Base-by-base conservation (phyloP, 2,797 vertebrate species). In the Notoglanidium macrostoma region DNA sequence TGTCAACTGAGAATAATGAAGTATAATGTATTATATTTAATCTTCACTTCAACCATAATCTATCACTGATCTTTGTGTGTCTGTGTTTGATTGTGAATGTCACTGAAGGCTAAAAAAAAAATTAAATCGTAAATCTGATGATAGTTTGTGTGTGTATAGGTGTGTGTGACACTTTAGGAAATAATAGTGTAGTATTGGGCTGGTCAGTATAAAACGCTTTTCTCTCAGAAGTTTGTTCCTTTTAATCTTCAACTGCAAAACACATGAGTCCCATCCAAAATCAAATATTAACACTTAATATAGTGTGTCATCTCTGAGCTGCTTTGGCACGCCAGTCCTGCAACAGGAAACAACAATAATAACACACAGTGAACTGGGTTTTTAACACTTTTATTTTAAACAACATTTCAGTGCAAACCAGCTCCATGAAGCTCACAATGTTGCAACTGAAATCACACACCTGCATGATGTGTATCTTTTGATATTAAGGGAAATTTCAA, bases 41-140 rank as follows among this genome's bases (percentile, higher is more conserved):
- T 78, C 8, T 17, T 32, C 51, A 55, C 49, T n/a, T 14, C 74
- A 35, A 55, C 29, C n/a, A 55, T 54, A 54, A 77, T 29, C n/a
- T 32, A 12, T 73, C 44, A 21, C 51, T 55, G n/a, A 78, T 78
- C 21, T 26, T 55, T 14, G 10, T 73, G 10, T 9, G 35, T 72
- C 44, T 68, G 29, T 40, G 35, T 35, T 5, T 49, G 65, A 68
- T 3, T 54, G 49, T 54, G 74, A 49, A 82, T 44, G 26, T 83
- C 72, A 89, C 86, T 57, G 3, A 89, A 87, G 89, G 88, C 79
- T 46, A 89, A 87, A 89, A 65, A 67, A 86, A 87, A 74, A 49
- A 59, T 23, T 23, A 85, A 85, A 73, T 67, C 88, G 80, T 89
- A 80, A 85, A 89, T 89, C 88, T 89, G 73, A 83, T 11, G 72